Evolutionary conservation across 1,140 invertebrate species (phyloP).

Genomic region (Samia ricini): DNA sequence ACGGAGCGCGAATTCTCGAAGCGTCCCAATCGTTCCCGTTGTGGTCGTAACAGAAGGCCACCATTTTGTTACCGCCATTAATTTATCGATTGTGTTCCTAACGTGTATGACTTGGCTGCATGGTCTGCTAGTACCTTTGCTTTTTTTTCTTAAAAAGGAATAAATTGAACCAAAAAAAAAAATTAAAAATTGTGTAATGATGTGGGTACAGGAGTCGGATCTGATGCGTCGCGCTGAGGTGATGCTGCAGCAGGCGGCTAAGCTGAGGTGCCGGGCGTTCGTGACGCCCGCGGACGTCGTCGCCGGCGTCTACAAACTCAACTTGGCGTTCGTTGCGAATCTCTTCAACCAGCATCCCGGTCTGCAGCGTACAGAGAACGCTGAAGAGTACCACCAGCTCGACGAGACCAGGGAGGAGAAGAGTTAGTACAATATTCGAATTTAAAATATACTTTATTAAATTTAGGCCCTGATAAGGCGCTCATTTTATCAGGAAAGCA

Average conservation of each 20-base stretch:
- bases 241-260: slow-evolving; percentile 97
- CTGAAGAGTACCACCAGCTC: slow-evolving; percentile 87
- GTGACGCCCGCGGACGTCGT: slow-evolving; percentile 97
- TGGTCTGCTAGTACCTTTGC: too few relatives aligned
- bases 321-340: slow-evolving; percentile 99
- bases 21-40: too few relatives aligned
- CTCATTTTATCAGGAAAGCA: too few relatives aligned
- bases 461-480: background rate
- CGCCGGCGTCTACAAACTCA: slow-evolving; percentile 97
- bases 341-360: slow-evolving; percentile 99
- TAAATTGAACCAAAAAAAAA: too few relatives aligned
- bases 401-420: slow-evolving; percentile 97
- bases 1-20: too few relatives aligned
- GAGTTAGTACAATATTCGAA: slow-evolving; percentile 79
- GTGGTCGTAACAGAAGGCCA: too few relatives aligned
- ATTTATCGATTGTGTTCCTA: too few relatives aligned
- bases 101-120: too few relatives aligned
- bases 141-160: too few relatives aligned
- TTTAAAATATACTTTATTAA: background rate
- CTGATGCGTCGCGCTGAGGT: slow-evolving; percentile 91
- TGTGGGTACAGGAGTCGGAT: slow-evolving; percentile 81
- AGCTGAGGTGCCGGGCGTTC: slow-evolving; percentile 96
- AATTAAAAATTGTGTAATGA: too few relatives aligned
- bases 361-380: slow-evolving; percentile 86
- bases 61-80: too few relatives aligned